These are phyloP conservation scores for Villa cingulata DNA, from an alignment of 2,888 invertebrate species.

Conservation along the genomic window DNA sequence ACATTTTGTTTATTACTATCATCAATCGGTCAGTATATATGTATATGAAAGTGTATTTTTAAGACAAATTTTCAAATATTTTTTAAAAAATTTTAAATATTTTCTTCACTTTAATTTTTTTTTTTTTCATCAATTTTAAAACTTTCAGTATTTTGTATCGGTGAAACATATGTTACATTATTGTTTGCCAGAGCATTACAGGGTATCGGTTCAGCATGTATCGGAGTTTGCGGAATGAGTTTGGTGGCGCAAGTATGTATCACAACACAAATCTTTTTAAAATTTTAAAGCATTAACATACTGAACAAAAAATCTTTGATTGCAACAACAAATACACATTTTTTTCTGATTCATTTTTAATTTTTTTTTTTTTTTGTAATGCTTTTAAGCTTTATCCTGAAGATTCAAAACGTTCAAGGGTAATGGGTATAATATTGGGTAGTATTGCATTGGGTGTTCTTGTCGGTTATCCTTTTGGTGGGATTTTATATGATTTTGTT, in stretches of 20 bases:
- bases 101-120: constrained; percentile 10
- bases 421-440: constrained; percentile 72
- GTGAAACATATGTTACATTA: constrained; percentile 52
- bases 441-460: constrained; percentile 70
- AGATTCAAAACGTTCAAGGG: constrained; percentile 39
- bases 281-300: no score
- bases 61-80: no score
- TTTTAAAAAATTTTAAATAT: constrained; percentile 6
- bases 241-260: constrained; percentile 45
- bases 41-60: no score
- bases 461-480: constrained; percentile 69
- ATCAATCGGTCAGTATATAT: constrained; percentile 43
- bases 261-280: constrained; percentile 23
- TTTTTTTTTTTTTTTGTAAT: constrained; percentile 6
- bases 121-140: constrained; percentile 2
- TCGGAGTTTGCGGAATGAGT: constrained; percentile 69
- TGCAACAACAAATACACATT: no score
- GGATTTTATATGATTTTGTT: constrained; percentile 59
- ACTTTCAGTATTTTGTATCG: constrained; percentile 56
- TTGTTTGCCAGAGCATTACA: constrained; percentile 63
- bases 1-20: constrained; percentile 53
- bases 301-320: no score
- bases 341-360: no score
- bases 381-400: constrained; percentile 29
- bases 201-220: constrained; percentile 67